A percentile compares a stretch with the other conserved stretches of the same genome.
These are phyloP conservation scores for Leptinotarsa juncta DNA, from an alignment of 2,888 invertebrate species.

Conservation along the genomic window DNA sequence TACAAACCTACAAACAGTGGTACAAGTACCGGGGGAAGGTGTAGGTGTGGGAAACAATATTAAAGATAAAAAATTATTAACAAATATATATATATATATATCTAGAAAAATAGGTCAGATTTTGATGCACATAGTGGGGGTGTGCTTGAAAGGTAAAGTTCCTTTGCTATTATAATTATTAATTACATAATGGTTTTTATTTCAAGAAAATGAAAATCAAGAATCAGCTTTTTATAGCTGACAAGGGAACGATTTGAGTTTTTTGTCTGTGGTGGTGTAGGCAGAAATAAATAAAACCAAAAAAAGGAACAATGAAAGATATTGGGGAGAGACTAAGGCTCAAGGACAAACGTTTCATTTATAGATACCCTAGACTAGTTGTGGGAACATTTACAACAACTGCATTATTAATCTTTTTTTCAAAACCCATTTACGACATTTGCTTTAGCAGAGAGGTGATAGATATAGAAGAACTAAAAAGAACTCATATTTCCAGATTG, in stretches of 20 bases:
- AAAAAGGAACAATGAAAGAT: conserved; percentile 31
- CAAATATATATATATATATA: too few species aligned
- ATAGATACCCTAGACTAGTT: conserved; percentile 68
- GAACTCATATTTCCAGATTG: conserved; percentile 48
- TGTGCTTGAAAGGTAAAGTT: too few species aligned
- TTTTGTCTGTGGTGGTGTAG: conserved; percentile 82
- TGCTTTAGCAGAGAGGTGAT: conserved; percentile 65
- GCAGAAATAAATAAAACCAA: conserved; percentile 66
- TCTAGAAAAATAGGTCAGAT: too few species aligned
- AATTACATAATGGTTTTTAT: conserved; percentile 30
- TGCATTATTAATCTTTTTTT: conserved; percentile 73
- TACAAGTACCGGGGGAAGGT: too few species aligned
- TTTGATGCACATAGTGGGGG: too few species aligned
- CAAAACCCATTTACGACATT: conserved; percentile 78
- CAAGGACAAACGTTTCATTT: conserved; percentile 49
- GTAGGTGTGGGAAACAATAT: too few species aligned
- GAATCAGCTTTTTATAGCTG: conserved; percentile 81
- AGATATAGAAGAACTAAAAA: conserved; percentile 49
- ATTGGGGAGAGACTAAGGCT: conserved; percentile 27
- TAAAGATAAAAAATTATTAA: too few species aligned
- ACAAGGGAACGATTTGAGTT: conserved; percentile 76
- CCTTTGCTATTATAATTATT: conserved; percentile 9
- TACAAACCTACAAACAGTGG: too few species aligned
- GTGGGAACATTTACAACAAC: conserved; percentile 69
- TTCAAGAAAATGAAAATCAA: conserved; percentile 81